Conservation (phyloP, 2,888 invertebrate species). For the Ichneumoninae sp. region DNA sequence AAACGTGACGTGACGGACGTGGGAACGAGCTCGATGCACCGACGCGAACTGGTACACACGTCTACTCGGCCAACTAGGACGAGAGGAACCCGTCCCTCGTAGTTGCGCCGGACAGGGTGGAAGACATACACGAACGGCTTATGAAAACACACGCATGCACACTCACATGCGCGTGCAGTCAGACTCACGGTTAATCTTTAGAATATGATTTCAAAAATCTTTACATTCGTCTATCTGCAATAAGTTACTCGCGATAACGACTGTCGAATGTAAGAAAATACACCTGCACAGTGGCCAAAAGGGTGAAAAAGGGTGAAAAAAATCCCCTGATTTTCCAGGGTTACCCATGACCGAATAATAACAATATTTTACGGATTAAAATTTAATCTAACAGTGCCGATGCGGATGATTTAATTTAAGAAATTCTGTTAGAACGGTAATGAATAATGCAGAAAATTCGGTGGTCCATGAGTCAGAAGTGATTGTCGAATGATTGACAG, state of each 20-base stretch:
- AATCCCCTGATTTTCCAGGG: background rate
- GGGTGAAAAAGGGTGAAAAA: background rate
- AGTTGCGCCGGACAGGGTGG: slow-evolving; percentile 21
- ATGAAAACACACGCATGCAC: slow-evolving; percentile 1
- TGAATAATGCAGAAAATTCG: background rate
- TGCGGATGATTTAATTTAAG: background rate
- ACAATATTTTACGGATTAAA: background rate
- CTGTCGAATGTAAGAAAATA: background rate
- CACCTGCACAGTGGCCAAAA: no score
- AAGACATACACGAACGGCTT: slow-evolving; percentile 14
- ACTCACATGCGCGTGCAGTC: background rate
- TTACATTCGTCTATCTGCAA: background rate
- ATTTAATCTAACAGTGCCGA: background rate
- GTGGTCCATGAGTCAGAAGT: background rate
- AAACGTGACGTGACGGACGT: slow-evolving; percentile 57
- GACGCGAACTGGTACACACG: slow-evolving; percentile 49
- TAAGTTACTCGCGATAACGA: no score
- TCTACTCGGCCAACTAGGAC: slow-evolving; percentile 22
- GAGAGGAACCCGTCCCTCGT: slow-evolving; percentile 34
- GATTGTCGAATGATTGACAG: slow-evolving; percentile 26
- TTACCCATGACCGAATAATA: background rate
- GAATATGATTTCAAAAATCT: background rate
- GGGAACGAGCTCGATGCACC: slow-evolving; percentile 56
- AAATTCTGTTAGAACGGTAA: background rate
- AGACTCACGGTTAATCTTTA: slow-evolving; percentile 3